Evolutionary conservation across 1,140 invertebrate genomes (phyloP).

Genomic region (Cydia fagiglandana): DNA sequence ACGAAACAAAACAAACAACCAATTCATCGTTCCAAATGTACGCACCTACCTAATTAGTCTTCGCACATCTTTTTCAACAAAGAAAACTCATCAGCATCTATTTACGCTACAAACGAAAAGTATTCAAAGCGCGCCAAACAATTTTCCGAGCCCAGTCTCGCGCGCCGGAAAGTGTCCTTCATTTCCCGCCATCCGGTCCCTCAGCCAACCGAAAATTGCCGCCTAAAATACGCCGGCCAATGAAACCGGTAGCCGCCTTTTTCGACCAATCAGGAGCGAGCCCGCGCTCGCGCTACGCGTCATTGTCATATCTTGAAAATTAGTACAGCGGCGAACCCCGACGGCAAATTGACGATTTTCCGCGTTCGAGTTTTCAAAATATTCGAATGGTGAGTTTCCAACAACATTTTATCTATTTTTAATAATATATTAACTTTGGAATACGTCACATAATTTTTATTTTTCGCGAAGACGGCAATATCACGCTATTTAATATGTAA

Average conservation of each 20-base stretch:
- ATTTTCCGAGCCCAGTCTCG: conserved; percentile 70
- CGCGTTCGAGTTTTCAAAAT: conserved; percentile 58
- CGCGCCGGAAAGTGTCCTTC: conserved; percentile 71
- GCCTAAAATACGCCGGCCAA: conserved; percentile 72
- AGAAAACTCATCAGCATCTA: conserved; percentile 10
- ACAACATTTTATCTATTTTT: conserved; percentile 1
- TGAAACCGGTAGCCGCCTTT: conserved; percentile 69
- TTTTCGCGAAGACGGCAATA: conserved; percentile 20
- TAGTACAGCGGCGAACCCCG: conserved; percentile 77
- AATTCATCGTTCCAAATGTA: neutral
- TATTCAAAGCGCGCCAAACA: conserved; percentile 68
- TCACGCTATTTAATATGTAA: conserved; percentile 47
- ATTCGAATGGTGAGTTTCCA: conserved; percentile 56
- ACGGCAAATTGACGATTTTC: conserved; percentile 73
- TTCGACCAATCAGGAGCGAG: conserved; percentile 67
- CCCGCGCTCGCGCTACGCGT: conserved; percentile 76
- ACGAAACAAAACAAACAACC: conserved; percentile 3
- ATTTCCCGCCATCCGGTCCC: conserved; percentile 75
- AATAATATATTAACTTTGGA: neutral
- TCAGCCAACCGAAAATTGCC: conserved; percentile 78
- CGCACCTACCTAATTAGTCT: neutral
- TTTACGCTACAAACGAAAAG: conserved; percentile 42
- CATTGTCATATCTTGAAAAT: conserved; percentile 76
- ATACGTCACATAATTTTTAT: conserved; percentile 4
- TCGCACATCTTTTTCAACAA: conserved; percentile 6